Conservation (phyloP, 2,797 vertebrate species). For the Cirrhinus molitorella region DNA sequence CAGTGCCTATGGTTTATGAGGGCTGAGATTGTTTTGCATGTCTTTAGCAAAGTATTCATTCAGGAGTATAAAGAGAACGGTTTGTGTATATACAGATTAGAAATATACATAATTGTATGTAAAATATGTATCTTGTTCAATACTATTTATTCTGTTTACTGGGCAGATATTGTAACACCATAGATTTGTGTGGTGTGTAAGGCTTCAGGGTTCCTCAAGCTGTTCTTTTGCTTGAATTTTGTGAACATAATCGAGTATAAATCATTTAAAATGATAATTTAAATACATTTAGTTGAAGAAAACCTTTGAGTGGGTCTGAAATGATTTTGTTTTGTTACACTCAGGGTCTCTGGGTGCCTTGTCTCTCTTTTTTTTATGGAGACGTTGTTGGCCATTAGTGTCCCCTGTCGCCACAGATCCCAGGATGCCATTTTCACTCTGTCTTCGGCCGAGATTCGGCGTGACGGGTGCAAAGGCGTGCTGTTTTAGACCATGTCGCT, state of each 20-base stretch:
- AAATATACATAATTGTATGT: conserved; percentile 38
- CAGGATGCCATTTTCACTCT: conserved; percentile 63
- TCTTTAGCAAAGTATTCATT: conserved; percentile 12
- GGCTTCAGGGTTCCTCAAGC: conserved; percentile 60
- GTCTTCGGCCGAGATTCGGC: conserved; percentile 62
- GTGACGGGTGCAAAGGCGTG: conserved; percentile 76
- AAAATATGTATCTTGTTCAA: conserved; percentile 31
- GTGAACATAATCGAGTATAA: conserved; percentile 51
- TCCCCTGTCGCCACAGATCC: conserved; percentile 70
- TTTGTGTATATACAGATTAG: not conserved
- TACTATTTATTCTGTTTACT: conserved; percentile 49
- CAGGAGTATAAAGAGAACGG: not conserved
- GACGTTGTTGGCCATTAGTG: conserved; percentile 58
- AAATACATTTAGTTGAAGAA: conserved; percentile 24
- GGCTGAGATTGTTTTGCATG: conserved; percentile 36
- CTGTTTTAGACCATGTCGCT: conserved; percentile 77
- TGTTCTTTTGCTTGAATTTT: conserved; percentile 67
- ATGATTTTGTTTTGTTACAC: not conserved
- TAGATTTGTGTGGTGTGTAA: conserved; percentile 68
- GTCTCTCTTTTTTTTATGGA: conserved; percentile 6
- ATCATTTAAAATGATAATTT: conserved; percentile 32
- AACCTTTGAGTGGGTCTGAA: conserved; percentile 3
- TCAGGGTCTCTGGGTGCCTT: conserved; percentile 35
- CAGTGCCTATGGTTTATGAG: conserved; percentile 24
- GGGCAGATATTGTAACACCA: conserved; percentile 57